Conservation (phyloP, 2,888 invertebrate species). For the Eledone cirrhosa region DNA sequence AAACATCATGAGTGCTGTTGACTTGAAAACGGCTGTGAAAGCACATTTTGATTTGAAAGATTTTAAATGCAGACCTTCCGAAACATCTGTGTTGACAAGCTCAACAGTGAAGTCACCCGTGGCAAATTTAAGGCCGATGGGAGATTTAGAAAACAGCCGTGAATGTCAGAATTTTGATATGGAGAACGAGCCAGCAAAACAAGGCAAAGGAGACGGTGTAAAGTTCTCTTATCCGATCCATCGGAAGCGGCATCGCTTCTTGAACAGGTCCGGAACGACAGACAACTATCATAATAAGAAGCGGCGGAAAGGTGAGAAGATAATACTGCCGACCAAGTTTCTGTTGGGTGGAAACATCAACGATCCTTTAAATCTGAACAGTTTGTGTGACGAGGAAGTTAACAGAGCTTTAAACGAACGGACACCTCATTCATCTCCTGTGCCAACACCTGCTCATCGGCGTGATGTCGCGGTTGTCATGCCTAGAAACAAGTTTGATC, state of each 20-base stretch:
- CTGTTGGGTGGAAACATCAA: constrained; percentile 92
- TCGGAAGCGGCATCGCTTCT: constrained; percentile 6
- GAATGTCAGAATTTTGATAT: constrained; percentile 32
- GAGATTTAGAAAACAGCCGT: constrained; percentile 12
- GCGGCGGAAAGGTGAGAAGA: constrained; percentile 42
- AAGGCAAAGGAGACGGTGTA: constrained; percentile 33
- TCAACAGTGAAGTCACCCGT: background rate
- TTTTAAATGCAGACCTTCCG: constrained; percentile 69
- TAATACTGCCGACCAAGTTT: constrained; percentile 91
- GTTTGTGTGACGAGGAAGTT: constrained; percentile 73
- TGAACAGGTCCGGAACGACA: background rate
- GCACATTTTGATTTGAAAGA: constrained; percentile 52
- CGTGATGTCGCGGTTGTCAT: constrained; percentile 87
- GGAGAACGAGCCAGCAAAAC: constrained; percentile 35
- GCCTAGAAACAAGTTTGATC: constrained; percentile 91
- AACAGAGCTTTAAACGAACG: constrained; percentile 75
- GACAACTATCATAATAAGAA: constrained; percentile 30
- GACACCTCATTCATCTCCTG: constrained; percentile 90
- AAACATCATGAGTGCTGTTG: constrained; percentile 38
- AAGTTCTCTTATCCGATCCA: constrained; percentile 36
- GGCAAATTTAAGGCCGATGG: background rate
- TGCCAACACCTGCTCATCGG: constrained; percentile 82
- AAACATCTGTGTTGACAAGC: background rate
- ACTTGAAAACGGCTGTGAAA: constrained; percentile 58
- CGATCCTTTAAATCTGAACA: constrained; percentile 92